Evolutionary conservation across 1,140 invertebrate genomes (phyloP), one percentile per base, ranked within the genome.

Genomic region (Pachypsylla venusta): DNA sequence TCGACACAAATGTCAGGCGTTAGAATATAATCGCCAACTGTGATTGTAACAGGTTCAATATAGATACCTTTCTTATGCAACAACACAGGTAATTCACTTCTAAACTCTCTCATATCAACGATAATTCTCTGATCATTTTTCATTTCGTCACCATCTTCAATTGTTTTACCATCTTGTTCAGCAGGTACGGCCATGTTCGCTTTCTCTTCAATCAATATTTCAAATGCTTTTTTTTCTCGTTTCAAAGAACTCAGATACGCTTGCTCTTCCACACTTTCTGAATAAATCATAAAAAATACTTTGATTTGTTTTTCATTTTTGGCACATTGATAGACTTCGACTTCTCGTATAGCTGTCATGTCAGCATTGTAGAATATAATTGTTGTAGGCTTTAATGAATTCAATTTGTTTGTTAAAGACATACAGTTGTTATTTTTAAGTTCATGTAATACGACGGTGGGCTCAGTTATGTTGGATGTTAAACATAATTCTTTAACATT

Each of bases 21-120:
- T 1, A 99, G 74, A 65, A 99, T 94, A 69, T 99, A 99, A 74
- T 99, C 96, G 1, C 94, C 94, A 70, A 89, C 87, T 62, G 86
- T 79, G 48, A 98, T 81, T 1, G 89, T 93, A 0, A 93, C 76
- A 1, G 97, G 95, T 68, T 93, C 83, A 60, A 99, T 87, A 66
- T 95, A 87, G 60, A 99, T 86, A 1, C 92, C 92, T 62, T 90
- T 79, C 68, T 87, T 85, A 69, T 99, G 93, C 54, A 99, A 81
- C 28, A 98, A 74, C 4, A 91, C 85, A 0, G 97, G 97, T 16
- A 99, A 74, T 71, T 98, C 94, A 62, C 92, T 95, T 53, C 94
- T 79, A 70, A 99, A 99, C 74, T 99, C 97, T 68, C 97, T 78
- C 84, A 98, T 94, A 72, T 99, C 97, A 20, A 99, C 93, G 65